Conservation (phyloP, 2,113 vertebrate genomes). For the Choloepus hoffmanni region DNA sequence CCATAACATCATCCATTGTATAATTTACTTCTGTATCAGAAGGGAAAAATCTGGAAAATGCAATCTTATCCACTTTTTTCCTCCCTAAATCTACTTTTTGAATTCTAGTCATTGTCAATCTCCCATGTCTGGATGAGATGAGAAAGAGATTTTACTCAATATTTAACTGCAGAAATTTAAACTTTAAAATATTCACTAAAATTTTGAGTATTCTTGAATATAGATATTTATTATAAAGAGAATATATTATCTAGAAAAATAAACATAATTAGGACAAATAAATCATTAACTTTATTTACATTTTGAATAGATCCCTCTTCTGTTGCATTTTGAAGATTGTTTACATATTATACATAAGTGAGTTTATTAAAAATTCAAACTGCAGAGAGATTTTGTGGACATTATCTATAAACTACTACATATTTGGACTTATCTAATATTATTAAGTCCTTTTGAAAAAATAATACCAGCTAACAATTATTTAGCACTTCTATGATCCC, state of each 20-base stretch:
- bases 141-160: background rate
- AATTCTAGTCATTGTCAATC: background rate
- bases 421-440: background rate
- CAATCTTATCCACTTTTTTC: background rate
- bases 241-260: background rate
- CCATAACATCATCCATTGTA: background rate
- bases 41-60: background rate
- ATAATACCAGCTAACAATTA: background rate
- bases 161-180: conserved; percentile 7
- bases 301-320: background rate
- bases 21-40: background rate
- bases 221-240: background rate
- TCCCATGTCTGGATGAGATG: background rate
- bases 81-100: background rate
- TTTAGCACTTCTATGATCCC: background rate
- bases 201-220: background rate
- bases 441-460: background rate
- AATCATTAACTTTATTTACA: background rate
- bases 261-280: background rate
- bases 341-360: background rate
- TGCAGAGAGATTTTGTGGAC: background rate
- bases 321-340: background rate
- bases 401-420: background rate
- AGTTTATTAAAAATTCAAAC: background rate
- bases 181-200: background rate